phyloP scores from a whole-genome alignment of 2,113 vertebrate genomes.

The Pithys albifrons region DNA sequence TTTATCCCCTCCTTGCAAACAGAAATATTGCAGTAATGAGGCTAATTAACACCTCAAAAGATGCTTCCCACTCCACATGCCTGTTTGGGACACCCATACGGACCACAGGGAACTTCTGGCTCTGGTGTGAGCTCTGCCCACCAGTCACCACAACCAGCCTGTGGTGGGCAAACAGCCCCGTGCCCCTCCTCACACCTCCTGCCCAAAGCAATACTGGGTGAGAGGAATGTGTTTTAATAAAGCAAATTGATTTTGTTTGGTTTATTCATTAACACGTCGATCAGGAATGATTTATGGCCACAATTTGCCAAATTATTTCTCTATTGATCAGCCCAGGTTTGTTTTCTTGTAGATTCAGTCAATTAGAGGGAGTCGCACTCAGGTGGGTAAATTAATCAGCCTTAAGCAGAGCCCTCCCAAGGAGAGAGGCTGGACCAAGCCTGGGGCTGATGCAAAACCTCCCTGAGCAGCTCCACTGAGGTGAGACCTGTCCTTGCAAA shows the following conservation, averaged over 20 bases:
- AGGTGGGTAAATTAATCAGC: conserved; percentile 63
- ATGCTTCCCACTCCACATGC: background rate
- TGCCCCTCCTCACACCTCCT: background rate
- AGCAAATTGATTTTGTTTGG: conserved; percentile 73
- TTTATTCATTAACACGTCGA: conserved; percentile 68
- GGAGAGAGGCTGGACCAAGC: background rate
- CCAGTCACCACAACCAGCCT: background rate
- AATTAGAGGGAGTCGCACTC: conserved; percentile 66
- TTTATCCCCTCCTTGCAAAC: background rate
- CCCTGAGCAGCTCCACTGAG: accelerated
- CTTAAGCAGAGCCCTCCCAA: background rate
- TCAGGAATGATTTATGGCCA: conserved; percentile 74
- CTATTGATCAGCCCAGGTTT: conserved; percentile 73
- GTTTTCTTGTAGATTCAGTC: conserved; percentile 68
- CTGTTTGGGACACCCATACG: accelerated
- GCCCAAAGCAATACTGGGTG: conserved; percentile 4
- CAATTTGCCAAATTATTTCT: conserved; percentile 83
- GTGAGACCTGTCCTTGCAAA: background rate
- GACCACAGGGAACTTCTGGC: background rate
- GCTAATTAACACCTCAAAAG: background rate
- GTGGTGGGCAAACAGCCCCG: background rate
- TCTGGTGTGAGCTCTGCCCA: background rate
- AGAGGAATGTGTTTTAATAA: conserved; percentile 75
- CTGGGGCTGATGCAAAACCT: background rate
- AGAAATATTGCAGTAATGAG: background rate